Evolutionary conservation across 2,113 vertebrate genomes (phyloP), one percentile per base, ranked within the genome.

Genomic region (Austrofundulus limnaeus): DNA sequence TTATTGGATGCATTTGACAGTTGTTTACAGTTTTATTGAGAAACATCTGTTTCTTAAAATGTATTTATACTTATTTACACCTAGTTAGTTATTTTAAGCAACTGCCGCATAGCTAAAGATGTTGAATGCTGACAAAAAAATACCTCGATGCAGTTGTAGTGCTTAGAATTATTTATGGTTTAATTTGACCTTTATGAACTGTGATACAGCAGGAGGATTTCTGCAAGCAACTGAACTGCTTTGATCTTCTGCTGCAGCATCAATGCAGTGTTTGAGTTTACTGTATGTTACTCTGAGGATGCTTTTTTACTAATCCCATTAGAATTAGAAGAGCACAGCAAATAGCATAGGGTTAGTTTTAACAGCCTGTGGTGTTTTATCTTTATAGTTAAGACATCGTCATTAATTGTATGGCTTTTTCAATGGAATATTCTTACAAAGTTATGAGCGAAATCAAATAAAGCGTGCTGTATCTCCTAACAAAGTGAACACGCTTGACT

Each of bases 151-250:
- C n/a, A n/a, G n/a, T n/a, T 54, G 42, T 11, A 41, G 55, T 25
- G 14, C 43, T 43, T 38, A 49, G 7, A 47, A 47, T 56, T 39
- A 43, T 56, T 65, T 61, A 17, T 66, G 24, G 34, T 48, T 51
- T 38, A 56, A 54, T 25, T 42, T 39, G 57, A 62, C 9, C 43
- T 62, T 49, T 10, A 71, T 9, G 49, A 68, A 68, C n/a, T 45
- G 25, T 51, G 57, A 56, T 0, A 49, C 3, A 57, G 11, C 38
- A 45, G 19, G 48, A 20, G 24, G 52, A 49, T 54, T 61, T 66
- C 21, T n/a, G 17, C 21, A 38, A 31, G 38, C 42, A 43, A 60
- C 43, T 12, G 5, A 49, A 38, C 17, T 14, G n/a, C 38, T 61
- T 61, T 58, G 3, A 54, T 67, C 20, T 67, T 25, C 13, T 56